Evolutionary conservation across 2,113 vertebrate species (phyloP), one percentile per base, ranked within the genome.

Genomic region (Semicossyphus pulcher): DNA sequence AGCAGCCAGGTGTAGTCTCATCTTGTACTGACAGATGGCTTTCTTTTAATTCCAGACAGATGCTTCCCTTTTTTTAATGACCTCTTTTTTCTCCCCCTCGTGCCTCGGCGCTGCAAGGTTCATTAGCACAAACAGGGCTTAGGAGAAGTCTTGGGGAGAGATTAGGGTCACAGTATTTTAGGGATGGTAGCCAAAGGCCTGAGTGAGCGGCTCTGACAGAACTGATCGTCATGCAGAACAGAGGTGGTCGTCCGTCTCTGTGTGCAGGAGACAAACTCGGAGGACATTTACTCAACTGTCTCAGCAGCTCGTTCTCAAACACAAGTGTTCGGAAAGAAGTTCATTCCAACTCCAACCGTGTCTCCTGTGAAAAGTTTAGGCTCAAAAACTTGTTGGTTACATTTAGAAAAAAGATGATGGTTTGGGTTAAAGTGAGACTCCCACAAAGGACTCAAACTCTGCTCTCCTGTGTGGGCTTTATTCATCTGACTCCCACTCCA

Each of bases 1-100:
- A 47, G 3, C 72, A 53, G 51, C 47, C 75, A 81, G 78, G 87
- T 81, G 85, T 44, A 4, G 56, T 34, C 83, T 80, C 85, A 34
- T 81, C 85, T 49, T 25, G 39, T 26, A 1, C 71, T 70, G 84
- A 86, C 87, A 78, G 74, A 87, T 82, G 80, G 74, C 4, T 77
- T 77, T 58, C 79, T 72, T 72, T 82, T 89, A 74, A 80, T 51
- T 87, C 59, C 57, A 72, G 45, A 42, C 74, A 83, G 85, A 85
- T 75, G 80, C 66, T 80, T 56, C 51, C 60, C 15, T 34, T 60
- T 67, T 80, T 74, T 67, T 80, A 76, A 59, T 61, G 23, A 66
- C 63, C 53, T 44, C 25, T 28, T 34, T 49, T 54, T 21, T 28
- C 18, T 28, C 2, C 7, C 48, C 42, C 29, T 31, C 34, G 2